Percentiles rank a stretch among this genome's conserved stretches.
Conservation (phyloP, 2,113 vertebrate genomes). For the Procavia capensis region DNA sequence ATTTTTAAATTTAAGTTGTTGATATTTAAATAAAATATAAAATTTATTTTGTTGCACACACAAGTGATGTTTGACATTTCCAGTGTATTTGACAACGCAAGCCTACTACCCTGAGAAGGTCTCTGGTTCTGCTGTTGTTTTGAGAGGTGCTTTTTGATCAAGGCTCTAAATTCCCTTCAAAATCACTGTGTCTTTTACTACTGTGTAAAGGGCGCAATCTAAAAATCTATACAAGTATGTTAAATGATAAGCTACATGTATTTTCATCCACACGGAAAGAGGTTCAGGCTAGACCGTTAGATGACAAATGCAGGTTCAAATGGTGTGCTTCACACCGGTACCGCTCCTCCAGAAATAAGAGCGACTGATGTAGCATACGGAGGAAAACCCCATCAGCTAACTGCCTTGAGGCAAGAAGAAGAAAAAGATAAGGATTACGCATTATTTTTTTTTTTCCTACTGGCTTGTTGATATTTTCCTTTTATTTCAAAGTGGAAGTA, state of each 20-base stretch:
- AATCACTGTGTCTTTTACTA: background rate
- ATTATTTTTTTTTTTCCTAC: background rate
- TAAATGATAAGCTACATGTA: background rate
- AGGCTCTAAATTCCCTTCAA: background rate
- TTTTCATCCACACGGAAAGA: conserved; percentile 34
- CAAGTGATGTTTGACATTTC: background rate
- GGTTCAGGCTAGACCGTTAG: background rate
- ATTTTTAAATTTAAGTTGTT: background rate
- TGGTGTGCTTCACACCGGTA: background rate
- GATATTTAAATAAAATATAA: background rate
- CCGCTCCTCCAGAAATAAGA: conserved; percentile 27
- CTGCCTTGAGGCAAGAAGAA: background rate
- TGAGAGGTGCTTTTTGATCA: background rate
- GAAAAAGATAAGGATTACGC: background rate
- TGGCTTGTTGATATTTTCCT: conserved; percentile 3
- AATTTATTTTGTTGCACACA: background rate
- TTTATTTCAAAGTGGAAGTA: conserved; percentile 51
- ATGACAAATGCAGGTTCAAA: conserved; percentile 24
- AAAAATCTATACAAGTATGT: background rate
- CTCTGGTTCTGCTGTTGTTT: background rate
- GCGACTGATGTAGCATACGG: background rate
- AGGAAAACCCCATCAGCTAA: background rate
- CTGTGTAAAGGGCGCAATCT: background rate
- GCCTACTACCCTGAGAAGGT: background rate
- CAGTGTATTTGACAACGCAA: background rate